phyloP scores from a whole-genome alignment of 2,888 invertebrate genomes.

The Parascotia fuliginaria region DNA sequence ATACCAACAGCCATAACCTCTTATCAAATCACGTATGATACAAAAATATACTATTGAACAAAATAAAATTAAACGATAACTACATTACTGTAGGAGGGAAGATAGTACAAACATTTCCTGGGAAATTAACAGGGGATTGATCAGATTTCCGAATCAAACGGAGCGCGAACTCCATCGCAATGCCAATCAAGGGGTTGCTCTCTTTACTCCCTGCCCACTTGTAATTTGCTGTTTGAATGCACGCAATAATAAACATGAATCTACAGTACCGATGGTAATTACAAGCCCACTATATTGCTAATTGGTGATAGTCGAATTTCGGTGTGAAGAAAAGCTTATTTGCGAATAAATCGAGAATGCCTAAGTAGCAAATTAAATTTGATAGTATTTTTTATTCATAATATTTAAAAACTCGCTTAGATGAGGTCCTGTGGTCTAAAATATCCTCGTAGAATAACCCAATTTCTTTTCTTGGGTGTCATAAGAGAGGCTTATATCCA shows the following conservation, averaged over 20 bases:
- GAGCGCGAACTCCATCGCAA: slow-evolving; percentile 76
- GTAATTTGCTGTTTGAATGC: slow-evolving; percentile 54
- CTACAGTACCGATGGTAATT: slow-evolving; percentile 23
- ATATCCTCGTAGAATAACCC: no score
- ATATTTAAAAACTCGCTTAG: no score
- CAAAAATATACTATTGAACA: not conserved
- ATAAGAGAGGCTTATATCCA: no score
- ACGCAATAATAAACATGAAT: slow-evolving; percentile 39
- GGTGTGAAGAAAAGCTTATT: no score
- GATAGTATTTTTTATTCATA: no score
- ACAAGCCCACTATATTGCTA: slow-evolving; percentile 15
- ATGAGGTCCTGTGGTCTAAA: no score
- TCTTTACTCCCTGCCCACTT: slow-evolving; percentile 47
- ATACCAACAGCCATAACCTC: not conserved
- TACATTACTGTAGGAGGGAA: slow-evolving; percentile 50
- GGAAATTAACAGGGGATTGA: slow-evolving; percentile 77
- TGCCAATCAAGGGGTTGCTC: slow-evolving; percentile 71
- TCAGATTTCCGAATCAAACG: slow-evolving; percentile 79
- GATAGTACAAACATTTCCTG: slow-evolving; percentile 68
- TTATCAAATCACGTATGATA: not conserved
- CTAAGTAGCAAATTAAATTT: not conserved
- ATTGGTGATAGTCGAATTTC: slow-evolving; percentile 14
- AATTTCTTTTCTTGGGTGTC: no score
- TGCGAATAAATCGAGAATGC: not conserved
- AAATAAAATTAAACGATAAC: slow-evolving; percentile 65